Percentiles rank a stretch among this genome's conserved stretches.
These are phyloP conservation scores for Macrosoma leucophasiata DNA, from an alignment of 2,888 invertebrate species.

Conservation along the genomic window DNA sequence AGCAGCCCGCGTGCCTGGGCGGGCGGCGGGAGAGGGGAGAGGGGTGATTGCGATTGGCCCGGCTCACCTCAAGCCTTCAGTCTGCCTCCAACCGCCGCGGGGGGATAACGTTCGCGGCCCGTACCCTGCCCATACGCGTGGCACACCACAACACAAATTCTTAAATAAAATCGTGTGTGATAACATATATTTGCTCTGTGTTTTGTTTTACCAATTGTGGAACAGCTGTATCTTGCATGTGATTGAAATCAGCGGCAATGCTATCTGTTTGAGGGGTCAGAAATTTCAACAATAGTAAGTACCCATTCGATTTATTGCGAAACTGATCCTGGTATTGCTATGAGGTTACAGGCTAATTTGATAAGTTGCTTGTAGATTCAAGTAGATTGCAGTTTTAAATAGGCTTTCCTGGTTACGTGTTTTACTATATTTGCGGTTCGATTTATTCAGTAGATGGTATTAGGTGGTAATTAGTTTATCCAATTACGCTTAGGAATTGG, in stretches of 20 bases:
- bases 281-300: slow-evolving; percentile 43
- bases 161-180: slow-evolving; percentile 53
- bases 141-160: slow-evolving; percentile 47
- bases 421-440: too few relatives aligned
- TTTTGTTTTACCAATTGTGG: slow-evolving; percentile 31
- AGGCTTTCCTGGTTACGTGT: too few relatives aligned
- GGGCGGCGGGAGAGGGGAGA: slow-evolving; percentile 39
- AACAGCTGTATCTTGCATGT: slow-evolving; percentile 36
- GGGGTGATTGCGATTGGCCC: slow-evolving; percentile 42
- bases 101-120: slow-evolving; percentile 34
- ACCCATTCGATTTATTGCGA: slow-evolving; percentile 24
- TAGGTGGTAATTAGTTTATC: too few relatives aligned
- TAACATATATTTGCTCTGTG: slow-evolving; percentile 28
- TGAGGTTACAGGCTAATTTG: too few relatives aligned
- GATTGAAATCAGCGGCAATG: slow-evolving; percentile 17
- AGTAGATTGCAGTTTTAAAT: too few relatives aligned
- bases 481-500: too few relatives aligned
- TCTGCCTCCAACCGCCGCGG: slow-evolving; percentile 40
- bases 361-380: too few relatives aligned
- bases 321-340: too few relatives aligned
- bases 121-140: slow-evolving; percentile 42
- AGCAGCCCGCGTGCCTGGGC: slow-evolving; percentile 54
- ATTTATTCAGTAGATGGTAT: too few relatives aligned
- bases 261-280: slow-evolving; percentile 34
- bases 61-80: slow-evolving; percentile 54